A percentile compares a stretch with the other conserved stretches of the same genome.
Conservation (phyloP, 1,140 invertebrate species). For the Dinothrombium tinctorium region DNA sequence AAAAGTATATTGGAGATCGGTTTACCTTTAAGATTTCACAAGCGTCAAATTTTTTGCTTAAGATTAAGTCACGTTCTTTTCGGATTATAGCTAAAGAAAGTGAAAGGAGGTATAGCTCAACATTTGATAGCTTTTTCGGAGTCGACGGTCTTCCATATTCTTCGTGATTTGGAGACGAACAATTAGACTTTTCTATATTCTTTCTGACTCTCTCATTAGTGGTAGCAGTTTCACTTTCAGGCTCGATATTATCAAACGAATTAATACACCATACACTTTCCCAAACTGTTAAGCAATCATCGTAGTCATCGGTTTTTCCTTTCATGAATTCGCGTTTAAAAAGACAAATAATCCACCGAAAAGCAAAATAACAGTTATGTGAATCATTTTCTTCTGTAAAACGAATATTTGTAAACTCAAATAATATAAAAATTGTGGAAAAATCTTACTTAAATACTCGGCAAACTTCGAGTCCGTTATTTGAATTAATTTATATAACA, state of each 20-base stretch:
- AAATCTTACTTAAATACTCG: conserved; percentile 10
- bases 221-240: neutral
- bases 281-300: conserved; percentile 10
- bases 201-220: neutral
- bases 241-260: neutral
- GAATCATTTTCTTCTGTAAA: conserved; percentile 60
- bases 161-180: neutral
- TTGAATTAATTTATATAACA: conserved; percentile 9
- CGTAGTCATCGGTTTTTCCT: conserved; percentile 12
- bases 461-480: conserved; percentile 13
- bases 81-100: conserved; percentile 12
- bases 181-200: neutral
- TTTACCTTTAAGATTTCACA: conserved; percentile 12
- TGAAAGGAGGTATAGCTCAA: conserved; percentile 9
- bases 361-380: conserved; percentile 96
- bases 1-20: no score
- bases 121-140: conserved; percentile 4
- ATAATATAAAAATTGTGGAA: neutral
- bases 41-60: conserved; percentile 8
- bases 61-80: conserved; percentile 11
- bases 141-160: neutral
- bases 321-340: conserved; percentile 35
- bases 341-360: conserved; percentile 44
- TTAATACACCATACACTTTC: conserved; percentile 11
- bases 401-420: neutral